Conservation (phyloP, 2,888 invertebrate genomes). For the Acanthacorydalis orientalis region DNA sequence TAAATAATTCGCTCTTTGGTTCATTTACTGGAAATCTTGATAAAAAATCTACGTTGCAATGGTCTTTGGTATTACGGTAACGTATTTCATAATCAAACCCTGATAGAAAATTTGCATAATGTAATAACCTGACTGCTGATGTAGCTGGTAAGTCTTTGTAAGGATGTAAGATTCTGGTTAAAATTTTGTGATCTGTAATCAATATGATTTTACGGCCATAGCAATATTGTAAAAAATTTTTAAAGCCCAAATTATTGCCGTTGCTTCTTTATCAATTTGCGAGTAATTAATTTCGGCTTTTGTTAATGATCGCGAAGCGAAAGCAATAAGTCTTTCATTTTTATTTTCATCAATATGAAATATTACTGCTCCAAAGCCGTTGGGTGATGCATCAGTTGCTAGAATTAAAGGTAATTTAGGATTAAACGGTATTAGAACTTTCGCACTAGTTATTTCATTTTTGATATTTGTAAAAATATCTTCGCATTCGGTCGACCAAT, state of each 20-base stretch:
- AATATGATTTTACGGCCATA: constrained; percentile 19
- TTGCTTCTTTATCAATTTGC: constrained; percentile 21
- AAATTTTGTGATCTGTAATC: constrained; percentile 19
- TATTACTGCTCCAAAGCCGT: constrained; percentile 18
- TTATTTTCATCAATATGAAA: constrained; percentile 16
- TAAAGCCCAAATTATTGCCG: constrained; percentile 17
- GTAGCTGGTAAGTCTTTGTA: constrained; percentile 12
- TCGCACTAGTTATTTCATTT: constrained; percentile 12
- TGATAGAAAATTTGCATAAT: constrained; percentile 12
- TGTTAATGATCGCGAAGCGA: constrained; percentile 18
- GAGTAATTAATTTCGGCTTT: constrained; percentile 19
- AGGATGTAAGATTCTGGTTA: constrained; percentile 17
- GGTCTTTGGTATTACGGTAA: constrained; percentile 10
- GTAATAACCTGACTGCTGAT: constrained; percentile 12
- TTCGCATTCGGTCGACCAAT: constrained; percentile 9
- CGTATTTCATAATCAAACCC: constrained; percentile 13
- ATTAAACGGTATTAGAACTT: constrained; percentile 14
- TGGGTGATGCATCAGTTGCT: constrained; percentile 19
- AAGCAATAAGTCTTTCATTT: constrained; percentile 19
- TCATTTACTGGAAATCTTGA: no score
- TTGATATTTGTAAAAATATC: constrained; percentile 10
- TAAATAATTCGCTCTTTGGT: no score
- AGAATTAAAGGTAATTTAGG: constrained; percentile 13
- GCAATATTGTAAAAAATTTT: constrained; percentile 20
- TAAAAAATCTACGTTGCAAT: constrained; percentile 8